Evolutionary conservation across 2,888 invertebrate species (phyloP).

Genomic region (Tubulanus polymorphus): DNA sequence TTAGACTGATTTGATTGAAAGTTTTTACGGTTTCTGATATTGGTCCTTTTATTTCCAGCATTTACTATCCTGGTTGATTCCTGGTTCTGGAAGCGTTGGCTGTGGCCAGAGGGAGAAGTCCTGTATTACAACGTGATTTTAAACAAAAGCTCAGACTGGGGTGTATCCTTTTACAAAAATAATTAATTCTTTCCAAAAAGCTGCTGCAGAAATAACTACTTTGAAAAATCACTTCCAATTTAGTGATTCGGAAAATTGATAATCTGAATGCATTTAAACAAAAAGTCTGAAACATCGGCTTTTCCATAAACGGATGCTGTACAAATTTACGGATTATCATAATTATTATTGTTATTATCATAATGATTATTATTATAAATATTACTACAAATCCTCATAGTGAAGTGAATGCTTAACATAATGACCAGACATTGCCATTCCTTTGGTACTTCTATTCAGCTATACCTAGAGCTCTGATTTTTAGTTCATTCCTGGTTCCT

Average conservation of each 20-base stretch:
- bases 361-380: neutral
- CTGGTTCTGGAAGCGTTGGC: conserved; percentile 77
- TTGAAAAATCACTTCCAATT: no score
- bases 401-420: neutral
- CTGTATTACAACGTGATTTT: conserved; percentile 90
- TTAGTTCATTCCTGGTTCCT: conserved; percentile 68
- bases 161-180: conserved; percentile 74
- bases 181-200: no score
- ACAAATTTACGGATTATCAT: no score
- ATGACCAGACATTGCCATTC: conserved; percentile 64
- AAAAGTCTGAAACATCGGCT: no score
- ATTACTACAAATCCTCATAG: neutral
- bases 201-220: no score
- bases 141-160: conserved; percentile 94
- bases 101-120: conserved; percentile 98
- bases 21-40: no score
- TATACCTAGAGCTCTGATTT: conserved; percentile 83
- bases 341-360: no score
- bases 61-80: conserved; percentile 82
- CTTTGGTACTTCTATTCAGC: conserved; percentile 99
- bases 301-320: no score
- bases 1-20: no score
- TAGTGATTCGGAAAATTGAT: no score
- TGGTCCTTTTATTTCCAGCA: conserved; percentile 61
- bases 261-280: no score